Percentiles rank a stretch among this genome's conserved stretches.
These are phyloP conservation scores for Apolygus lucorum DNA, from an alignment of 1,140 invertebrate species.

Conservation along the genomic window DNA sequence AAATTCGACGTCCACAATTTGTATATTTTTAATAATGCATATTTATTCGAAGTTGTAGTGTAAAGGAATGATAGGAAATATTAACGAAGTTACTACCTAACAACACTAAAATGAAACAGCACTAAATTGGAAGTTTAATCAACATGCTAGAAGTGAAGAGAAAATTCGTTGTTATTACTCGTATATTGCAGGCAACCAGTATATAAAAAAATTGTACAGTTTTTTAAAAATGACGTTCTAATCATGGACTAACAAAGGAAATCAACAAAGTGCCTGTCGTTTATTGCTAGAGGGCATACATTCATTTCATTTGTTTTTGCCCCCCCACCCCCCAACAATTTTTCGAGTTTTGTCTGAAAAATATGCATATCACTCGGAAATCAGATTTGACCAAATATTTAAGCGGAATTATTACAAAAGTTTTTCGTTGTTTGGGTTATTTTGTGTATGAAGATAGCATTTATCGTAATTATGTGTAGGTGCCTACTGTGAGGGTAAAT, in stretches of 20 bases:
- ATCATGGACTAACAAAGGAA: not conserved
- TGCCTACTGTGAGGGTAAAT: no score
- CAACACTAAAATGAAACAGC: not conserved
- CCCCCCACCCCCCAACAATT: no score
- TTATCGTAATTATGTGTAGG: no score
- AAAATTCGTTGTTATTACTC: not conserved
- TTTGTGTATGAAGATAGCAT: no score
- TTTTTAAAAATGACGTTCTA: not conserved
- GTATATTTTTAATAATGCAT: not conserved
- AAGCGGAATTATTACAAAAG: no score
- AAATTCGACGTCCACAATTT: not conserved
- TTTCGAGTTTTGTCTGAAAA: no score
- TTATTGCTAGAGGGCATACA: not conserved
- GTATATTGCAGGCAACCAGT: not conserved
- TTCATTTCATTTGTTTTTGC: no score
- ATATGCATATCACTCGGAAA: no score
- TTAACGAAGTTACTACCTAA: not conserved
- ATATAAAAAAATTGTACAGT: constrained; percentile 2
- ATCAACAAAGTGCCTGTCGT: not conserved
- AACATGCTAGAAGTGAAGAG: not conserved
- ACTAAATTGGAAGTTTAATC: not conserved
- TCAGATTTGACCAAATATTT: no score
- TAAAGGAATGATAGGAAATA: not conserved
- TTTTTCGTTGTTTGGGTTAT: no score
- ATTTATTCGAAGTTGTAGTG: no score